phyloP scores from a whole-genome alignment of 2,113 vertebrate genomes.

The Verasper variegatus region DNA sequence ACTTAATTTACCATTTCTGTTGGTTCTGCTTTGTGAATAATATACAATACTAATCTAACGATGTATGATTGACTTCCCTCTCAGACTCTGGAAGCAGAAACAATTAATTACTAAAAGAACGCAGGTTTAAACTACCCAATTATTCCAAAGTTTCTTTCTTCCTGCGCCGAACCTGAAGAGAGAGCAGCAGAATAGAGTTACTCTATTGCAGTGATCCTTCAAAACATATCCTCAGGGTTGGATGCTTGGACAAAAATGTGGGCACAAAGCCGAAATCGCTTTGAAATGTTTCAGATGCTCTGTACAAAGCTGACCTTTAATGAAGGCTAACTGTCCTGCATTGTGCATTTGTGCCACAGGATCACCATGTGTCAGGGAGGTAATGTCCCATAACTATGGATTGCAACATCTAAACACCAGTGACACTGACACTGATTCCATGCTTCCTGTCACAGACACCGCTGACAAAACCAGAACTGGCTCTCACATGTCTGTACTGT shows the following conservation, averaged over 20 bases:
- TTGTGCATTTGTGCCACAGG: slow-evolving; percentile 23
- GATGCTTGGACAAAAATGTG: slow-evolving; percentile 21
- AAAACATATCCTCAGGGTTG: slow-evolving; percentile 6
- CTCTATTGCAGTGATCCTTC: not conserved
- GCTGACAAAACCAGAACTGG: slow-evolving; percentile 15
- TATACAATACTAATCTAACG: not conserved
- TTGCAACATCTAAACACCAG: slow-evolving; percentile 37
- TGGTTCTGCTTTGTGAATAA: slow-evolving; percentile 2
- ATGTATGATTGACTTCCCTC: not conserved
- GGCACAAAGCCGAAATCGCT: not conserved
- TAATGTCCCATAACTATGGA: slow-evolving; percentile 31
- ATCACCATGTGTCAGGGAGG: slow-evolving; percentile 34
- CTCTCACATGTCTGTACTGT: slow-evolving; percentile 21
- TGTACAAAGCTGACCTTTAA: slow-evolving; percentile 31
- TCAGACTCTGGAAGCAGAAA: not conserved
- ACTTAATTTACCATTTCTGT: slow-evolving; percentile 7
- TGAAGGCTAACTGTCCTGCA: slow-evolving; percentile 31
- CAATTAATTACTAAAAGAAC: not conserved
- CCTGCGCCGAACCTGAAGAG: not conserved
- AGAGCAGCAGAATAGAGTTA: not conserved
- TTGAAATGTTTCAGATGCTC: slow-evolving; percentile 22
- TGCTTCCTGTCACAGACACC: slow-evolving; percentile 30
- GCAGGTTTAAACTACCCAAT: no score
- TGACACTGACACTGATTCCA: slow-evolving; percentile 43
- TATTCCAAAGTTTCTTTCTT: not conserved